Evolutionary conservation across 2,113 vertebrate genomes (phyloP).

Genomic region (Hippoglossus stenolepis): DNA sequence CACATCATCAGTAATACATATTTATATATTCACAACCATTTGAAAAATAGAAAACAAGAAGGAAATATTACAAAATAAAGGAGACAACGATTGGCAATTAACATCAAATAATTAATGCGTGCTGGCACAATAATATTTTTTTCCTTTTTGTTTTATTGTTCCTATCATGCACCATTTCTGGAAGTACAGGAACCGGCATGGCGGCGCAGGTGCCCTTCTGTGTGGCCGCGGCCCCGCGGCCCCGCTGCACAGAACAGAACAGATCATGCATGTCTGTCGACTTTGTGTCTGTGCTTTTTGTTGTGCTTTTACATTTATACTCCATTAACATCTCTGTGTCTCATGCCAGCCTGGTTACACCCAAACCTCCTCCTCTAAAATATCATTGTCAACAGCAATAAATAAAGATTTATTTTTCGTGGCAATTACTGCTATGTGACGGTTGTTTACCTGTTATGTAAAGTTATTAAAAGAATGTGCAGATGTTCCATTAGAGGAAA

Average conservation of each 20-base stretch:
- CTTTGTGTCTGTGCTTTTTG: constrained; percentile 65
- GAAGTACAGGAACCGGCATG: constrained; percentile 69
- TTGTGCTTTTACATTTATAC: constrained; percentile 68
- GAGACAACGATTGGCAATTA: constrained; percentile 77
- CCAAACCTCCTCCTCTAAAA: constrained; percentile 19
- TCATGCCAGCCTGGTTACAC: constrained; percentile 30
- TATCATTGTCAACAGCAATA: constrained; percentile 77
- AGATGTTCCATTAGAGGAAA: constrained; percentile 32
- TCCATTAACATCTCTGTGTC: constrained; percentile 16
- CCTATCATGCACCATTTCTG: constrained; percentile 83
- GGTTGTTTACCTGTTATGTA: constrained; percentile 39
- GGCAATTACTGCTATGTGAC: constrained; percentile 56
- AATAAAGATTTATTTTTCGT: constrained; percentile 57
- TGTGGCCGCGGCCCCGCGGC: constrained; percentile 17
- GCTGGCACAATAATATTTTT: constrained; percentile 81
- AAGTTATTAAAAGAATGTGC: constrained; percentile 46
- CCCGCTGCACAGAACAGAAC: constrained; percentile 47
- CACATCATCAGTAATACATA: constrained; percentile 82
- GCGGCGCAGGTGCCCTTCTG: constrained; percentile 39
- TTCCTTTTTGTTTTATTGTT: constrained; percentile 62
- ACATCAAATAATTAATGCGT: constrained; percentile 82
- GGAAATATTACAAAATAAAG: constrained; percentile 79
- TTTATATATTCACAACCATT: constrained; percentile 87
- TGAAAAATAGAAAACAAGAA: constrained; percentile 85
- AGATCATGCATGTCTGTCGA: constrained; percentile 67